phyloP scores from a whole-genome alignment of 2,888 invertebrate genomes.

The Podabrus alpinus region DNA sequence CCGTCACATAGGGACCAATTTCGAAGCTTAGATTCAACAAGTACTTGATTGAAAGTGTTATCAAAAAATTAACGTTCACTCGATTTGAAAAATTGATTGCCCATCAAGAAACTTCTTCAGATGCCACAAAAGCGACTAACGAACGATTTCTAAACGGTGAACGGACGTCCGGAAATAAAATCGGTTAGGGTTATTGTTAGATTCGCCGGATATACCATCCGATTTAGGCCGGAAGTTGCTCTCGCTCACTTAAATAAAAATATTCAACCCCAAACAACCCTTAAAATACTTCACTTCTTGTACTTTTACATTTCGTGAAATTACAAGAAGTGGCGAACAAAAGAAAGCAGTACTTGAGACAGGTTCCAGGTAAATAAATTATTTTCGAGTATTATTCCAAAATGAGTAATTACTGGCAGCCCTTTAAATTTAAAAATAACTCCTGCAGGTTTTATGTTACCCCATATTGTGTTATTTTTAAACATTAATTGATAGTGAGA shows the following conservation, averaged over 20 bases:
- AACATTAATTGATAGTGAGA: neutral
- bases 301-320: neutral
- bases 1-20: too few species aligned
- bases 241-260: slow-evolving; percentile 9
- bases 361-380: neutral
- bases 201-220: slow-evolving; percentile 30
- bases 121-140: neutral
- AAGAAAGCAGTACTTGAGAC: neutral
- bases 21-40: neutral
- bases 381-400: too few species aligned
- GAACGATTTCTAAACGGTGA: slow-evolving; percentile 15
- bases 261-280: slow-evolving; percentile 8
- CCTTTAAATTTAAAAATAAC: neutral
- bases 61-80: neutral
- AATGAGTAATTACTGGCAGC: neutral
- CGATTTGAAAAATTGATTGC: neutral
- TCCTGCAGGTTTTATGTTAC: neutral
- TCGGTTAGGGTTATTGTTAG: slow-evolving; percentile 32
- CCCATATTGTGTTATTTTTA: neutral
- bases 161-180: slow-evolving; percentile 34
- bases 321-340: neutral
- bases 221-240: slow-evolving; percentile 25
- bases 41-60: neutral
- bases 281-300: neutral
- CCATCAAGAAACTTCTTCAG: neutral